Conservation (phyloP, 2,113 vertebrate species). For the Sinocyclocheilus maitianheensis region DNA sequence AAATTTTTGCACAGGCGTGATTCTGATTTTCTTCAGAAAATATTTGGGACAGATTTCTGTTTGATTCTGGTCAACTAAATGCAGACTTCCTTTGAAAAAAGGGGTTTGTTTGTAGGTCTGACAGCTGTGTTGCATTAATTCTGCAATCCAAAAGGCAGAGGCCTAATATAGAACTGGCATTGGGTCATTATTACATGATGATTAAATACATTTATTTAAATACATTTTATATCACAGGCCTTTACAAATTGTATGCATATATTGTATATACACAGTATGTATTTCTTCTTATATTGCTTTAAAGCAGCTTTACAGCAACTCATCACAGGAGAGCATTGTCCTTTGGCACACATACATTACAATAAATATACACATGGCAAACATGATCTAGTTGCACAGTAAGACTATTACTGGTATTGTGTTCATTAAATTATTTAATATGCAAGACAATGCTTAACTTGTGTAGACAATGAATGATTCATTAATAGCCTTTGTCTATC, state of each 20-base stretch:
- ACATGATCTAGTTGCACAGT: background rate
- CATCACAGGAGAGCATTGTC: background rate
- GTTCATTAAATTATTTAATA: background rate
- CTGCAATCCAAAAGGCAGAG: background rate
- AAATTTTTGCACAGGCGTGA: background rate
- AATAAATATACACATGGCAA: no score
- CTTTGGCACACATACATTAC: no score
- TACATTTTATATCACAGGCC: background rate
- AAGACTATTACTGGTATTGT: background rate
- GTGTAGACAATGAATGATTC: background rate
- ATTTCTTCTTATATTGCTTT: no score
- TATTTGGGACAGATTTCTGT: background rate
- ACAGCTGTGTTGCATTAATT: background rate
- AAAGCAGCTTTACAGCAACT: no score
- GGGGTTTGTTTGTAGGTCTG: background rate
- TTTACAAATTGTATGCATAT: background rate
- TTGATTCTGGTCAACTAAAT: background rate
- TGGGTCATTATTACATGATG: background rate
- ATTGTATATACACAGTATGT: background rate
- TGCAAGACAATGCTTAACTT: background rate
- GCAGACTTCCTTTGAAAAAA: background rate
- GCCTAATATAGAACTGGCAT: background rate
- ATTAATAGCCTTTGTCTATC: background rate
- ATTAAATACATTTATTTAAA: background rate
- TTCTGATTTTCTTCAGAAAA: background rate